Evolutionary conservation across 2,797 vertebrate species (phyloP), one percentile per base, ranked within the genome.

Genomic region (Tragelaphus eurycerus): DNA sequence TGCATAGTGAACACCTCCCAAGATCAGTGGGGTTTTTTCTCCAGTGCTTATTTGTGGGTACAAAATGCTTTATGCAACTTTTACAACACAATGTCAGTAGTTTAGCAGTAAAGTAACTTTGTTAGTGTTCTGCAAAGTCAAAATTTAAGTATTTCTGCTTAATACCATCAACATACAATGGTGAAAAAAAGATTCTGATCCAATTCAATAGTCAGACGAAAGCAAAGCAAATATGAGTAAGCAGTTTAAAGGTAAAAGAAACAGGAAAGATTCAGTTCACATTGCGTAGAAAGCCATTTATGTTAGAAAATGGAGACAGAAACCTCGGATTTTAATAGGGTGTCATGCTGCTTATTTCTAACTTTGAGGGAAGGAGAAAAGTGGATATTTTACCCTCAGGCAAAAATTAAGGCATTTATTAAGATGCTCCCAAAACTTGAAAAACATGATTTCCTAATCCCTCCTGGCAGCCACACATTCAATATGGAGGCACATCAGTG

Each of bases 191-290:
- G 62, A 90, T n/a, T 97, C 81, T 93, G 57, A 94, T 81, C 76
- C 86, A 97, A 95, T 54, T 90, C 67, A 92, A 96, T 38, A 31
- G 50, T 95, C 60, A 97, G 50, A 89, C 83, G 95, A 96, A 96
- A 96, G 67, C 71, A 96, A 97, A 96, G 81, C 81, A 93, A 95
- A 84, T 67, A 78, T 57, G 25, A 74, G 7, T 71, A 94, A 82
- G 67, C 81, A 97, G n/a, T 86, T 96, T 89, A 97, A 97, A 95
- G 54, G 60, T 95, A 89, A 95, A 82, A 95, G 57, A 96, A 94
- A 93, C 13, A 90, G 55, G 21, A 95, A 85, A 94, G 55, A 87
- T 78, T 93, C 43, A 71, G 78, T 86, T 92, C 67, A 95, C 48
- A 97, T 29, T 50, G 62, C 87, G 96, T 4, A 62, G 17, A 91